Percentiles rank a stretch among this genome's conserved stretches.
Evolutionary conservation across 2,113 vertebrate genomes (phyloP).

Genomic region (Lutjanus erythropterus): DNA sequence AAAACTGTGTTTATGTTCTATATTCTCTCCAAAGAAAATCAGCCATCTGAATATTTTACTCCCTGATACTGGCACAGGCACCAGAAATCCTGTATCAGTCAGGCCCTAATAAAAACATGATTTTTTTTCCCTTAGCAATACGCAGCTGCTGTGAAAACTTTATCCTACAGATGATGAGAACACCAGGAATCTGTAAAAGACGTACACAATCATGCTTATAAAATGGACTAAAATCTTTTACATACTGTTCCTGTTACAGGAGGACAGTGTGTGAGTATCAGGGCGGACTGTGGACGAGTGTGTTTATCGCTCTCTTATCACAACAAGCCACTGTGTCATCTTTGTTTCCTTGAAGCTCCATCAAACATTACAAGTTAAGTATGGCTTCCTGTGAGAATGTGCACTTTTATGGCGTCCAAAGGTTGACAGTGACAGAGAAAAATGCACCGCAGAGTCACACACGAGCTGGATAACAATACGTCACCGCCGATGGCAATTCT

Average conservation of each 20-base stretch:
- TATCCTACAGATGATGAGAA: slow-evolving; percentile 1
- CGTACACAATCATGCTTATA: neutral
- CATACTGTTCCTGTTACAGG: neutral
- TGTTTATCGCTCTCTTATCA: slow-evolving; percentile 30
- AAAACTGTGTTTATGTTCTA: too few species aligned
- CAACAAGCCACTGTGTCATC: neutral
- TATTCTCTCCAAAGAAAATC: too few species aligned
- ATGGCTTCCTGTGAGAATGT: slow-evolving; percentile 19
- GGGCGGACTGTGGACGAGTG: neutral
- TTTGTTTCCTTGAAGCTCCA: slow-evolving; percentile 28
- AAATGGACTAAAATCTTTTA: neutral
- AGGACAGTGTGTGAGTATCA: neutral
- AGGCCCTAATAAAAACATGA: too few species aligned
- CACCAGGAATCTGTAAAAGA: slow-evolving; percentile 11
- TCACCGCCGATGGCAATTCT: slow-evolving; percentile 25
- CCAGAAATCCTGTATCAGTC: too few species aligned
- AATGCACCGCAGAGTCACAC: slow-evolving; percentile 18
- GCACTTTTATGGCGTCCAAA: slow-evolving; percentile 44
- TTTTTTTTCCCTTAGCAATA: neutral
- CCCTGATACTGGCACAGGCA: too few species aligned
- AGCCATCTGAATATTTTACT: too few species aligned
- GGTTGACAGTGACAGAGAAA: slow-evolving; percentile 30
- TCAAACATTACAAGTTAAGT: slow-evolving; percentile 18
- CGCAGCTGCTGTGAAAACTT: neutral
- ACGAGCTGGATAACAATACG: slow-evolving; percentile 30